Percentiles rank a stretch among this genome's conserved stretches.
Evolutionary conservation across 2,113 vertebrate species (phyloP).

Genomic region (Parotia lawesii): DNA sequence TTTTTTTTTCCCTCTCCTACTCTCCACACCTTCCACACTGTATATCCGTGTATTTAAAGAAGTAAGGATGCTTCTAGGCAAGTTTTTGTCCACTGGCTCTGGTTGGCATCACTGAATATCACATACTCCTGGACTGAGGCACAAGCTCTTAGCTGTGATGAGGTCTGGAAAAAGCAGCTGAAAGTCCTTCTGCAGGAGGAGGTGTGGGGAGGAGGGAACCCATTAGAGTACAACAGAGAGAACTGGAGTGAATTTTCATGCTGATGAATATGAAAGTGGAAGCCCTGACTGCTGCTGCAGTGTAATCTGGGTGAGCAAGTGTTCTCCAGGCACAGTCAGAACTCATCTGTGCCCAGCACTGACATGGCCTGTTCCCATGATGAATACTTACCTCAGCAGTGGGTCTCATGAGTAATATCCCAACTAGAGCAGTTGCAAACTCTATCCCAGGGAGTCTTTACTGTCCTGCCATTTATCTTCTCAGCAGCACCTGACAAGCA

Average conservation of each 20-base stretch:
- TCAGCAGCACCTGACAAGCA: neutral
- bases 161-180: neutral
- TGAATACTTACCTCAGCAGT: neutral
- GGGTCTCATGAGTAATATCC: neutral
- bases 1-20: fast-evolving
- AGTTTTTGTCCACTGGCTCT: neutral
- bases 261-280: conserved; percentile 5
- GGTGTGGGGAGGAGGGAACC: neutral
- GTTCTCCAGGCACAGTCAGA: neutral
- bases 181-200: neutral
- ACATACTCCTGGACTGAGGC: neutral
- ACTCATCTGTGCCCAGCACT: neutral
- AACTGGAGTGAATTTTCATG: neutral
- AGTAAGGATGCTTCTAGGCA: neutral
- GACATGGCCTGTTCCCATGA: neutral
- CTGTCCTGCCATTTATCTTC: neutral
- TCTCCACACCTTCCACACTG: neutral
- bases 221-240: neutral
- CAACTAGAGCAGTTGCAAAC: neutral
- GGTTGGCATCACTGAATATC: neutral
- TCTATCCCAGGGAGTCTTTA: neutral
- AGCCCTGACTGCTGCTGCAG: neutral
- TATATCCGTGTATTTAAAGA: neutral
- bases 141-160: neutral
- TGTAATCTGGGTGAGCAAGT: neutral